Base-by-base conservation (phyloP, 2,113 vertebrate species). In the Labeo catla region DNA sequence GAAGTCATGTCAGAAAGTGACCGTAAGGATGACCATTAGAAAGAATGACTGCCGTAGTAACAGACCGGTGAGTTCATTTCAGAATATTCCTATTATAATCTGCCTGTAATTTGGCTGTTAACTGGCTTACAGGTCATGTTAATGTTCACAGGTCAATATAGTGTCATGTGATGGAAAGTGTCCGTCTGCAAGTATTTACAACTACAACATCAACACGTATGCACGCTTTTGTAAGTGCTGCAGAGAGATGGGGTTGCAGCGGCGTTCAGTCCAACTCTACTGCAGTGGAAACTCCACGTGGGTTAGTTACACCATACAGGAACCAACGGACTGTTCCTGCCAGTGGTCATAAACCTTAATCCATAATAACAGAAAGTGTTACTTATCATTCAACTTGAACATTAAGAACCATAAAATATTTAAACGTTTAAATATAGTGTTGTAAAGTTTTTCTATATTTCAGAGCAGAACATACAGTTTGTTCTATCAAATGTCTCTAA, bases 161-260 rank as follows among this genome's bases (percentile, higher is more conserved):
- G 97, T 99, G 89, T 99, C 98, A 0, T 99, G 98, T 28, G 98
- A 99, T 0, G 98, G 98, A 13, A 98, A 98, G 90, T 99, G 98
- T 87, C 98, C 98, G 0, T 99, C 98, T 0, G 98, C 98, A 89
- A 99, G 98, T 92, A 99, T 99, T 92, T 99, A 99, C 93, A 99
- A 99, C 95, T 99, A 99, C 94, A 99, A 99, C 93, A 97, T 99
- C 93, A 99, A 99, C 93, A 96, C 96, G 0, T 99, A 99, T 0
- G 97, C 98, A 39, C 95, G 98, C 76, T 99, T 99, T 93, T 99
- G 98, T 92, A 99, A 99, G 92, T 99, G 98, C 93, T 99, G 98
- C 93, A 92, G 97, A 0, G 98, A 99, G 93, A 96, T 97, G 1
- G 97, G 97, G 3, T 94, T 99, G 65, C 98, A 99, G 91, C 94